Evolutionary conservation across 2,888 invertebrate genomes (phyloP).

Genomic region (Pherbina coryleti): DNA sequence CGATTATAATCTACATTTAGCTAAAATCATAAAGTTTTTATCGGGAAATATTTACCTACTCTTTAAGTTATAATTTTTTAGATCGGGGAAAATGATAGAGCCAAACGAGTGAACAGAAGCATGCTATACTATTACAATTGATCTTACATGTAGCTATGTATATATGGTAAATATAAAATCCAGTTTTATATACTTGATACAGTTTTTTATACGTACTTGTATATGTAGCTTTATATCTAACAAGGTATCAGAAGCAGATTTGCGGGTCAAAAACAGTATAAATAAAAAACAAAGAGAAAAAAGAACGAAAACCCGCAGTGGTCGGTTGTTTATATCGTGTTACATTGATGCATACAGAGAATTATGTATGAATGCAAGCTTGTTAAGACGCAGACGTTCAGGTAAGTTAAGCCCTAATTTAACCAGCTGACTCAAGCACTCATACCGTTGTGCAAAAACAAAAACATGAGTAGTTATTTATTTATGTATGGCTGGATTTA

Average conservation of each 20-base stretch:
- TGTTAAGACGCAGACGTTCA: background rate
- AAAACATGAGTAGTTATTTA: background rate
- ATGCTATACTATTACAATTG: too few species aligned
- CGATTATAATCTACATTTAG: too few species aligned
- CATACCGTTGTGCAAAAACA: background rate
- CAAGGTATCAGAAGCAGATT: slow-evolving; percentile 5
- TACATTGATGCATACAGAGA: background rate
- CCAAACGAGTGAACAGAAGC: background rate
- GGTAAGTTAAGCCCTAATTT: slow-evolving; percentile 9
- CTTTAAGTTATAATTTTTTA: too few species aligned
- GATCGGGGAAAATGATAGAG: background rate
- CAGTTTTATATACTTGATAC: slow-evolving; percentile 6
- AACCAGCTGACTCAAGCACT: slow-evolving; percentile 24
- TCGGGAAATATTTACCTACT: too few species aligned
- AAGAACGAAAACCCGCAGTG: background rate
- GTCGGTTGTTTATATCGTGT: background rate
- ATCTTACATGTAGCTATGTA: background rate
- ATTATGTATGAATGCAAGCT: background rate
- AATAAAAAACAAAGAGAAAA: background rate
- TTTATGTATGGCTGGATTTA: background rate
- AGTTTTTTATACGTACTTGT: too few species aligned
- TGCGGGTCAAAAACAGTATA: slow-evolving; percentile 17
- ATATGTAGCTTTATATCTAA: background rate
- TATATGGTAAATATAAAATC: slow-evolving; percentile 14
- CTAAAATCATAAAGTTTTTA: too few species aligned